phyloP scores from a whole-genome alignment of 2,888 invertebrate species.

The Julus scandinavius region DNA sequence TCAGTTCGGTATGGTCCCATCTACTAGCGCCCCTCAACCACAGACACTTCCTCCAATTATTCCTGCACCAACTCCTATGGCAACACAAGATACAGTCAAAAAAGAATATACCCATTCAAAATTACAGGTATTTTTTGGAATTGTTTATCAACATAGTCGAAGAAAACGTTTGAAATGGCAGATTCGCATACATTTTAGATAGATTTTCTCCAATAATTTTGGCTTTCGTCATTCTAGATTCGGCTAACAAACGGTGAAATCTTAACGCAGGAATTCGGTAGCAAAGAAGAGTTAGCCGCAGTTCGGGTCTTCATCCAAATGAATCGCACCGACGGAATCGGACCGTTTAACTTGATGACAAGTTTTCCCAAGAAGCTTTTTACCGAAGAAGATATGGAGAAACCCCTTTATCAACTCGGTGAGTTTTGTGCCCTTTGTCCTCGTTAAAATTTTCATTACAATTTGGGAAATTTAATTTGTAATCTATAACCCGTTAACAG shows the following conservation, averaged over 20 bases:
- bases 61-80: neutral
- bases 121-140: slow-evolving; percentile 70
- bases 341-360: slow-evolving; percentile 86
- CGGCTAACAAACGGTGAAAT: slow-evolving; percentile 80
- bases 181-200: too few relatives aligned
- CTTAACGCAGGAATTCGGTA: slow-evolving; percentile 80
- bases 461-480: neutral
- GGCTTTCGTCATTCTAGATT: slow-evolving; percentile 70
- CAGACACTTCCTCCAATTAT: neutral
- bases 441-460: neutral
- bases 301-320: slow-evolving; percentile 89
- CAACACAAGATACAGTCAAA: slow-evolving; percentile 56
- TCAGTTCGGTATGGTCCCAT: neutral
- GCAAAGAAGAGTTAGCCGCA: slow-evolving; percentile 88
- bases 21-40: neutral
- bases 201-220: too few relatives aligned
- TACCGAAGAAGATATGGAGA: slow-evolving; percentile 85
- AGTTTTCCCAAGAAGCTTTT: slow-evolving; percentile 91
- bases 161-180: neutral
- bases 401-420: slow-evolving; percentile 86
- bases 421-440: slow-evolving; percentile 57
- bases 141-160: too few relatives aligned
- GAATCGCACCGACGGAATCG: slow-evolving; percentile 77
- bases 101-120: slow-evolving; percentile 77
- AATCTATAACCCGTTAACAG: slow-evolving; percentile 68